Evolutionary conservation across 2,113 vertebrate genomes (phyloP).

Genomic region (Elephantulus edwardii): DNA sequence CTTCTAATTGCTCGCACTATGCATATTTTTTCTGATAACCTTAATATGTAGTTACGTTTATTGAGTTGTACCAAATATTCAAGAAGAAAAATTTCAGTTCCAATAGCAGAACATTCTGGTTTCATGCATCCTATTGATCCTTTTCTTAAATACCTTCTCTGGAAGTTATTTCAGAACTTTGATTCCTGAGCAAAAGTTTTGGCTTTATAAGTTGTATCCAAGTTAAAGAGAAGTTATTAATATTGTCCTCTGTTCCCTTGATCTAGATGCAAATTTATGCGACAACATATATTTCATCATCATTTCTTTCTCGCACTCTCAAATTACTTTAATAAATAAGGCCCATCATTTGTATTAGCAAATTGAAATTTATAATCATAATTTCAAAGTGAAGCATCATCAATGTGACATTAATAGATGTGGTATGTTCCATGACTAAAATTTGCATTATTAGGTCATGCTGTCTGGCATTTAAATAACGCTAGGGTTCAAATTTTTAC

Average conservation of each 20-base stretch:
- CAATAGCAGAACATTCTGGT: neutral
- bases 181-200: constrained; percentile 10
- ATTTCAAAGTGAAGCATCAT: constrained; percentile 44
- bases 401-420: constrained; percentile 16
- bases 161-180: neutral
- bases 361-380: constrained; percentile 57
- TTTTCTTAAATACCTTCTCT: constrained; percentile 9
- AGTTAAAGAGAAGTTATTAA: constrained; percentile 36
- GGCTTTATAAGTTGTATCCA: neutral
- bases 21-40: neutral
- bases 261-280: constrained; percentile 40
- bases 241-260: neutral
- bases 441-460: neutral
- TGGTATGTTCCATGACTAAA: neutral
- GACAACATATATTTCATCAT: constrained; percentile 53
- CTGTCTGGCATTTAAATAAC: constrained; percentile 26
- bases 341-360: constrained; percentile 53
- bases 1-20: constrained; percentile 1
- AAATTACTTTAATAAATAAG: constrained; percentile 63
- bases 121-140: neutral
- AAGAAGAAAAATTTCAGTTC: constrained; percentile 7
- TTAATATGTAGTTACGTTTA: neutral
- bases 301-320: constrained; percentile 50
- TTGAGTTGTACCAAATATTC: constrained; percentile 8
- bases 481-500: constrained; percentile 52